phyloP scores from a whole-genome alignment of 1,140 invertebrate genomes.

The Leucophenga varia region DNA sequence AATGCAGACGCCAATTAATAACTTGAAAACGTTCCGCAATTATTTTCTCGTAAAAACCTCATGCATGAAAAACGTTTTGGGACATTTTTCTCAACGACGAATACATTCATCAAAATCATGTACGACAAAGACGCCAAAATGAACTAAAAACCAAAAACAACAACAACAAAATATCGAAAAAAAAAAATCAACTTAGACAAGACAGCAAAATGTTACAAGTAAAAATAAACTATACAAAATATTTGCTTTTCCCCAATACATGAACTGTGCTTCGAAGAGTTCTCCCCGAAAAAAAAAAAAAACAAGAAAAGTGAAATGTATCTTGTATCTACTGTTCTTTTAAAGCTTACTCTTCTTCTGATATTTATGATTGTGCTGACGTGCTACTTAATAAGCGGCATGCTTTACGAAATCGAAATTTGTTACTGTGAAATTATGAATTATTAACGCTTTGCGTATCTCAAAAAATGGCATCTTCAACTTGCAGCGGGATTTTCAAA shows the following conservation, averaged over 20 bases:
- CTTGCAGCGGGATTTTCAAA: not conserved
- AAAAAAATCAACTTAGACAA: no score
- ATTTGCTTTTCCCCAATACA: not conserved
- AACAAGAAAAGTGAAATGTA: no score
- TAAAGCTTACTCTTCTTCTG: not conserved
- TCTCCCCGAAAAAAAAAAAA: not conserved
- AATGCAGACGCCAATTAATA: constrained; percentile 44
- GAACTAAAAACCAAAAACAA: not conserved
- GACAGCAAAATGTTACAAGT: constrained; percentile 1
- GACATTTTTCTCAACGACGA: constrained; percentile 51
- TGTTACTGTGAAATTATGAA: constrained; percentile 31
- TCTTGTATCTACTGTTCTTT: not conserved
- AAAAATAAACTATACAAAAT: constrained; percentile 40
- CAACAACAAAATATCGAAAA: constrained; percentile 7
- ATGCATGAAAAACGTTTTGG: constrained; percentile 47
- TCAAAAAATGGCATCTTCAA: no score
- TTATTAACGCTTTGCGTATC: constrained; percentile 22
- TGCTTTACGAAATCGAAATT: constrained; percentile 7
- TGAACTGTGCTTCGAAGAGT: not conserved
- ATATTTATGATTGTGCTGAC: constrained; percentile 47
- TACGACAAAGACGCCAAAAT: no score
- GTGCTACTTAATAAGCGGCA: constrained; percentile 44
- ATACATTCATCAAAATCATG: constrained; percentile 45
- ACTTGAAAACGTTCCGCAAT: constrained; percentile 46
- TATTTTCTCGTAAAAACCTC: constrained; percentile 53